Base-by-base conservation (phyloP, 2,888 invertebrate species). In the Drosophila maculinotata region DNA sequence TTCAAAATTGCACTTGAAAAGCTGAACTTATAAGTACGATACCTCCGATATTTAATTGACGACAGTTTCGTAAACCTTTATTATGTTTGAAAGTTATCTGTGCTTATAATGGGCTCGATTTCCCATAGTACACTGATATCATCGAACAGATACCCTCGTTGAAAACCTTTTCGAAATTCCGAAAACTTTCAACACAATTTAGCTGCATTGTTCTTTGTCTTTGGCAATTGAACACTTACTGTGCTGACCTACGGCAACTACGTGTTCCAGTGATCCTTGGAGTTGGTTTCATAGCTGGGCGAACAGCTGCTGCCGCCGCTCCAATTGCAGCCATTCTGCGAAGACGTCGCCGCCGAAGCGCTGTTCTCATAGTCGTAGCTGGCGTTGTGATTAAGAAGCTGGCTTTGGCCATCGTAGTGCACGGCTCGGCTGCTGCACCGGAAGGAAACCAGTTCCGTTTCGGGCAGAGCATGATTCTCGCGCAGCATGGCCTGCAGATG, bases 401-500 rank as follows among this genome's bases (percentile, higher is more conserved):
- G 60, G 7, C 53, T 17, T 17, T 64, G 76, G 8, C 25, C 42
- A 6, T 76, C 76, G 31, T 64, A 76, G 10, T 59, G 64, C 7
- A 47, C 9, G 5, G 72, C 35, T 12, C 68, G 54, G 39, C 15
- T 67, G 49, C 39, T 67, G 54, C 74, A 58, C 30, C 68, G 76
- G 9, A 79, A 70, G 5, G 77, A 47, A 3, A 64, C 53, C 8
- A 75, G 25, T 42, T 79, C 77, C 23, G 77, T 54, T 33, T 77
- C 84, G 12, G 69, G 58, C 39, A 79, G 53, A 4, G 28, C 45
- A 10, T 67, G 76, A 33, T 67, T 78, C 5, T 88, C 87, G 2
- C 87, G 79, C 12, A 90, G 71, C 57, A 79, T 88, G 44, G 90
- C 84, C 89, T 96, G 95, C 74, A 96, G 91, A 83, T 95, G 95